phyloP scores from a whole-genome alignment of 2,888 invertebrate genomes.

The Agelastica alni region DNA sequence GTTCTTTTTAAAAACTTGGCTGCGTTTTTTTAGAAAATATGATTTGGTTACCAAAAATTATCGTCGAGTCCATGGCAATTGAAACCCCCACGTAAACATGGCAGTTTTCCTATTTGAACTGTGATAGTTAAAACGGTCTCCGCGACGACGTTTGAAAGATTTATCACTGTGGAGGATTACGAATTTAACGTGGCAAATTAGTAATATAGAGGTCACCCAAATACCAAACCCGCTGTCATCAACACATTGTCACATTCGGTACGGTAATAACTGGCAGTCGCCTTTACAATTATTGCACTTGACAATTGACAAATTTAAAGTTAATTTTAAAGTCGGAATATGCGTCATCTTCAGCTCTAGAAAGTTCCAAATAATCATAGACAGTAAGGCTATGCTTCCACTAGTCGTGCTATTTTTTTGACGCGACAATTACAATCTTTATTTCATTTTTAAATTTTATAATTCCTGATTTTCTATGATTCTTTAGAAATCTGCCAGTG shows the following conservation, averaged over 20 bases:
- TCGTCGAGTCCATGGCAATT: too few species aligned
- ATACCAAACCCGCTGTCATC: conserved; percentile 44
- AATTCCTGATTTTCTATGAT: too few species aligned
- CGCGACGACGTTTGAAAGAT: conserved; percentile 35
- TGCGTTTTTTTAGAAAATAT: too few species aligned
- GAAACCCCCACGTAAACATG: too few species aligned
- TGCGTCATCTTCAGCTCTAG: conserved; percentile 1
- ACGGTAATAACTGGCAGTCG: conserved; percentile 31
- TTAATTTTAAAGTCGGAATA: conserved; percentile 20
- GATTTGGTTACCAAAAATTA: too few species aligned
- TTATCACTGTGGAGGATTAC: conserved; percentile 28
- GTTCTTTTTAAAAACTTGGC: too few species aligned
- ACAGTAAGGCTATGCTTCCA: too few species aligned
- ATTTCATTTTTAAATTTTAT: too few species aligned
- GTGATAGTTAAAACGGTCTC: neutral
- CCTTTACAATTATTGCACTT: conserved; percentile 27
- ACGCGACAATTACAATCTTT: too few species aligned
- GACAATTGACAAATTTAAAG: conserved; percentile 32
- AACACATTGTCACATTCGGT: conserved; percentile 36
- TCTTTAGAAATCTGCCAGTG: too few species aligned
- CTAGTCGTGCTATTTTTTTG: too few species aligned
- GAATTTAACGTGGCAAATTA: conserved; percentile 41
- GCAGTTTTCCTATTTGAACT: neutral
- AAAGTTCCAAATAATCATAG: too few species aligned
- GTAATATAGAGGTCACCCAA: conserved; percentile 36